These are phyloP conservation scores for Pitangus sulphuratus DNA, from an alignment of 2,797 vertebrate genomes.

Conservation along the genomic window DNA sequence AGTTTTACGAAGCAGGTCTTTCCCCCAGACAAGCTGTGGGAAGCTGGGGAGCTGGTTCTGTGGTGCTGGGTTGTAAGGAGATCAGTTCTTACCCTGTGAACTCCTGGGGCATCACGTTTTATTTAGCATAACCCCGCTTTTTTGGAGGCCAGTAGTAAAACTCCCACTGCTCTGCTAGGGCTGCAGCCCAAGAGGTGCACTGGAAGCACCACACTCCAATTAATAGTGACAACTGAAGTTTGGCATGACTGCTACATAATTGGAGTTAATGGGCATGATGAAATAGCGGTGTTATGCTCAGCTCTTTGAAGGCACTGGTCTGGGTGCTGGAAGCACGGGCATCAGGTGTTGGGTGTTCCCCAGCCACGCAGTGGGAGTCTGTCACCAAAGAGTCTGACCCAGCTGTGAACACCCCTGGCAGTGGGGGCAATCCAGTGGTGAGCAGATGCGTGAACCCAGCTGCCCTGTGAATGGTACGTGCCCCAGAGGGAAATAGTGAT, in stretches of 20 bases:
- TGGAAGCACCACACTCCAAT: neutral
- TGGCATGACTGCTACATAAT: neutral
- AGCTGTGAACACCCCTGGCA: neutral
- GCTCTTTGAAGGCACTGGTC: neutral
- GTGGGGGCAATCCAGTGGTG: neutral
- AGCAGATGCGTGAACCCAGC: neutral
- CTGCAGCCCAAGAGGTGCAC: neutral
- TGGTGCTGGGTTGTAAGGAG: neutral
- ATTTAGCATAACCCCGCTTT: neutral
- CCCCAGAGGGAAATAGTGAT: neutral
- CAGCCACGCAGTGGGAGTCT: fast-evolving
- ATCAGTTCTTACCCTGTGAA: neutral
- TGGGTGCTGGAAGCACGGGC: neutral
- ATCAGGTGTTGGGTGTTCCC: neutral
- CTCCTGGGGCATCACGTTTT: neutral
- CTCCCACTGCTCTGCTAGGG: neutral
- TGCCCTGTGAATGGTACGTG: fast-evolving
- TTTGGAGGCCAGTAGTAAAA: neutral
- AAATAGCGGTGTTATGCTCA: neutral
- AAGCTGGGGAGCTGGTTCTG: neutral
- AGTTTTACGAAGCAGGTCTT: neutral
- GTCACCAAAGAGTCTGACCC: neutral
- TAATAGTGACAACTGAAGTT: neutral
- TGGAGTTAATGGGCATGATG: neutral
- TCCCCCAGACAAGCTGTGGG: neutral